Base-by-base conservation (phyloP, 2,113 vertebrate genomes). In the Mesocricetus auratus region DNA sequence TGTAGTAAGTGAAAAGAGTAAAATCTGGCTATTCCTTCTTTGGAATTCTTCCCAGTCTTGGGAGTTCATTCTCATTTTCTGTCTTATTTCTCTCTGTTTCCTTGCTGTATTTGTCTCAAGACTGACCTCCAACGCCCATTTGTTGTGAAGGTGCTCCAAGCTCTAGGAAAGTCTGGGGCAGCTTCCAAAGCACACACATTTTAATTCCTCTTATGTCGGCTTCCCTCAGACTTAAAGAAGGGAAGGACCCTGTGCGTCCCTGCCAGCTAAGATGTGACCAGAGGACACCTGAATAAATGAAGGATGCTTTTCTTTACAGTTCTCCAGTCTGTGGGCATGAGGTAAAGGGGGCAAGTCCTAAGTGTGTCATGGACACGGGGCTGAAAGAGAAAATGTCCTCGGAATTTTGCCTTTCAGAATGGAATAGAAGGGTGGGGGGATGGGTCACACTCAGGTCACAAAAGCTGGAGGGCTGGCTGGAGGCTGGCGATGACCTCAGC, bases 401-500 rank as follows among this genome's bases (percentile, higher is more conserved):
- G 73, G 66, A 88, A 50, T 26, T 3, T 60, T 79, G 83, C 39
- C 62, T 95, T 86, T 86, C 56, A 39, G 47, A 58, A 31, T 29
- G n/a, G 56, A 91, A 66, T 29, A n/a, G 62, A 89, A 60, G 60
- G 31, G 13, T 77, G 26, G 9, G 22, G 4, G 47, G 33, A 68
- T 47, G 77, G 85, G 74, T 87, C 45, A 86, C 36, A 21, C 62
- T 81, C 45, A 62, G 85, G 83, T 92, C 90, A 93, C 42, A 42
- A 56, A 94, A 82, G 64, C 87, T 93, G 83, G n/a, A n/a, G 66
- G 39, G 69, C 60, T 64, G 79, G 79, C 82, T 87, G 58, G 87
- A 29, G 12, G 36, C 74, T 86, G 53, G n/a, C 15, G 53, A 79
- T 97, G 90, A 96, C 78, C 73, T 94, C 73, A 95, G 90, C 9